Conservation (phyloP, 2,797 vertebrate genomes). For the Naso thynnoides region DNA sequence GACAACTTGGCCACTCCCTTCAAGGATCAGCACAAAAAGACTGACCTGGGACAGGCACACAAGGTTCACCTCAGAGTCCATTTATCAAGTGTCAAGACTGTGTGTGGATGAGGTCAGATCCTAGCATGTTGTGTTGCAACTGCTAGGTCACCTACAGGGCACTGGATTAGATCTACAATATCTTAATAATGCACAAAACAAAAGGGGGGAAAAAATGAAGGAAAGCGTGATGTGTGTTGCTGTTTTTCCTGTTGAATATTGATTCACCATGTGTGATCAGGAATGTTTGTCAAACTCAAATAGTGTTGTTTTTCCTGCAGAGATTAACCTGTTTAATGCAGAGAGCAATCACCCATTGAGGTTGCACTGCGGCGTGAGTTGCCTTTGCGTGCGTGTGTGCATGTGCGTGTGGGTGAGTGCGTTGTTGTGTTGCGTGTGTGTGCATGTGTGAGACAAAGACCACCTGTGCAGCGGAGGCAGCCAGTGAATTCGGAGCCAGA, state of each 20-base stretch:
- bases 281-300: conserved; percentile 79
- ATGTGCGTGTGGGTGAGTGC: conserved; percentile 1
- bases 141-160: conserved; percentile 72
- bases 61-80: conserved; percentile 80
- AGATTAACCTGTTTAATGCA: conserved; percentile 78
- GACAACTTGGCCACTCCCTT: conserved; percentile 83
- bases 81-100: conserved; percentile 79
- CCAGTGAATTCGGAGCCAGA: conserved; percentile 73
- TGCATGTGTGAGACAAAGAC: conserved; percentile 72
- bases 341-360: conserved; percentile 71
- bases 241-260: conserved; percentile 65
- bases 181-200: conserved; percentile 42
- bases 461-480: conserved; percentile 81
- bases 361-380: conserved; percentile 36
- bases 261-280: conserved; percentile 69
- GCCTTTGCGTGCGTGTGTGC: conserved; percentile 28
- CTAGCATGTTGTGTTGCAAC: conserved; percentile 74
- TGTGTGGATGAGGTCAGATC: conserved; percentile 77
- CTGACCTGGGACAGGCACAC: conserved; percentile 80
- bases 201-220: not conserved
- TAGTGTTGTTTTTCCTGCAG: conserved; percentile 72
- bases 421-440: not conserved
- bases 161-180: conserved; percentile 52
- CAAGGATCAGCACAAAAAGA: conserved; percentile 83
- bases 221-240: conserved; percentile 35